Conservation (phyloP, 1,140 invertebrate species). For the Megathymus violae region DNA sequence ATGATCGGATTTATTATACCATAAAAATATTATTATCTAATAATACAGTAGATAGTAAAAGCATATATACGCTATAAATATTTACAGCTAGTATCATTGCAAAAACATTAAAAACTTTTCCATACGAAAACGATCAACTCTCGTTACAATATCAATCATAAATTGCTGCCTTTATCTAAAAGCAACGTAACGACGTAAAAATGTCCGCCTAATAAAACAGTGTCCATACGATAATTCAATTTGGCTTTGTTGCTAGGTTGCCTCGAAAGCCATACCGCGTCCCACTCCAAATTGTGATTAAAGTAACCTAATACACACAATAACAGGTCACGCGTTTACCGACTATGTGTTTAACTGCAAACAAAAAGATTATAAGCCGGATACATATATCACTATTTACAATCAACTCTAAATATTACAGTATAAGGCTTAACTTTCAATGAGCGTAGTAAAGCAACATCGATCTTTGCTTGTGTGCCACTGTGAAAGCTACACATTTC, state of each 20-base stretch:
- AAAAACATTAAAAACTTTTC: conserved; percentile 15
- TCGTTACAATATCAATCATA: conserved; percentile 34
- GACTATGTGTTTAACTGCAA: conserved; percentile 54
- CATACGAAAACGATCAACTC: conserved; percentile 8
- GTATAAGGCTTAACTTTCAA: conserved; percentile 37
- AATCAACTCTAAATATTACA: conserved; percentile 16
- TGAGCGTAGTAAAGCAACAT: conserved; percentile 50
- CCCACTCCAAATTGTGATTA: conserved; percentile 82
- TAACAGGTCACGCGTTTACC: conserved; percentile 81
- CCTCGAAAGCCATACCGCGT: conserved; percentile 76
- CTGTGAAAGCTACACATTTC: conserved; percentile 82
- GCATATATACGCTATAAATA: too few species aligned
- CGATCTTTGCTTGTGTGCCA: conserved; percentile 70
- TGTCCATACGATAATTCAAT: conserved; percentile 67
- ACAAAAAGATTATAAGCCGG: conserved; percentile 58
- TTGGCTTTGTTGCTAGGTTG: conserved; percentile 70
- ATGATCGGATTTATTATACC: too few species aligned
- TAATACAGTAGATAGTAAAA: too few species aligned
- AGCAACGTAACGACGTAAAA: conserved; percentile 30
- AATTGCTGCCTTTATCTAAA: conserved; percentile 29
- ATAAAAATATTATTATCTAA: too few species aligned
- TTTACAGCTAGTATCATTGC: too few species aligned
- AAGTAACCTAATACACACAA: conserved; percentile 82
- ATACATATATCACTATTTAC: conserved; percentile 21
- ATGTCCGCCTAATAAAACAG: conserved; percentile 39